Base-by-base conservation (phyloP, 2,888 invertebrate genomes). In the Caradrina kadenii region DNA sequence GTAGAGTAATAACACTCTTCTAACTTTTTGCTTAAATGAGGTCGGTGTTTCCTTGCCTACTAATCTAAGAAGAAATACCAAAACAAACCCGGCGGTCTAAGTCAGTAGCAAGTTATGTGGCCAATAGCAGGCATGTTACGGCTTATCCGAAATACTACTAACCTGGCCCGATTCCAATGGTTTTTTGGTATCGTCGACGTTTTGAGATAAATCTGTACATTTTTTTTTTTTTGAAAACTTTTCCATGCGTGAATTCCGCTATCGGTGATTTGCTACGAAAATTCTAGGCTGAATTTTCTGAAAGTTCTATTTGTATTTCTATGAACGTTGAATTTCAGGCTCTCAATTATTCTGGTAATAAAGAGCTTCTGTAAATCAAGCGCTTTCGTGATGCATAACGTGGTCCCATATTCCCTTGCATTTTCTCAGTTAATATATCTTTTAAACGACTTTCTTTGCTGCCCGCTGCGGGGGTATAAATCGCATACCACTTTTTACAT, bases 351-450 rank as follows among this genome's bases (percentile, higher is more conserved):
- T 65, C 52, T 53, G n/a, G 64, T 84, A 72, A 81, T 79, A 82
- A 80, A 77, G 63, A 71, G 69, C 21, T 78, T 62, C 69, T 86
- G 26, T 81, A 88, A 88, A 90, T 90, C 89, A 89, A 84, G 81
- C 65, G 76, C 65, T 76, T 76, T 79, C 82, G 80, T 86, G 83
- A 90, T 87, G 89, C 86, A 89, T 87, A 85, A 84, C 83, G 79
- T 69, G 85, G 86, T 83, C 83, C 84, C 87, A 86, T 87, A 88
- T 89, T 89, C 84, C 79, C 85, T 83, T 88, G 88, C 90, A 90
- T 90, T 91, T 90, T 90, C 88, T 87, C 86, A 89, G 89, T 89
- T 89, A 89, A 92, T 92, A 91, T 91, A 91, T 93, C 90, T 92
- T 90, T 83, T 81, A 85, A 92, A 92, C 91, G 90, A 90, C 90